These are phyloP conservation scores for Synergus laeviventris DNA, from an alignment of 2,888 invertebrate species.

Conservation along the genomic window DNA sequence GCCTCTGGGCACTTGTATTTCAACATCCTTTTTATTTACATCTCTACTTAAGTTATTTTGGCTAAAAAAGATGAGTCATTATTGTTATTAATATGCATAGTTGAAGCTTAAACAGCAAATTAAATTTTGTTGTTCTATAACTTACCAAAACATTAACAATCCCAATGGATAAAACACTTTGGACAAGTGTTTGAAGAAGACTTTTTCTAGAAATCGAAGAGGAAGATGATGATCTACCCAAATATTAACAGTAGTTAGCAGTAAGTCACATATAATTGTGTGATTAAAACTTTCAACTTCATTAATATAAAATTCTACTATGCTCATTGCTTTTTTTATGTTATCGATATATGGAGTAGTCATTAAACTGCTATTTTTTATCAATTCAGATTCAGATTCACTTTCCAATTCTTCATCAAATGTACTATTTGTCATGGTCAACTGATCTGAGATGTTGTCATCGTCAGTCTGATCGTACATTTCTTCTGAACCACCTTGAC, in stretches of 20 bases:
- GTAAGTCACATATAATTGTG: slow-evolving; percentile 66
- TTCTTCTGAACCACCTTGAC: slow-evolving; percentile 75
- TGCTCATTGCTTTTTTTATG: slow-evolving; percentile 60
- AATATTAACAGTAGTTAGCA: slow-evolving; percentile 72
- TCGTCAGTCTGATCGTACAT: slow-evolving; percentile 67
- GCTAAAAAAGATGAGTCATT: slow-evolving; percentile 51
- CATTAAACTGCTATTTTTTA: slow-evolving; percentile 46
- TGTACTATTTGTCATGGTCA: slow-evolving; percentile 42
- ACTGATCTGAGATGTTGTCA: slow-evolving; percentile 55
- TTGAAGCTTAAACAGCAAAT: neutral
- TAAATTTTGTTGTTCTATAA: slow-evolving; percentile 19
- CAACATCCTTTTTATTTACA: slow-evolving; percentile 56
- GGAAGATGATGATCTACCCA: slow-evolving; percentile 76
- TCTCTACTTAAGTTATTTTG: slow-evolving; percentile 57
- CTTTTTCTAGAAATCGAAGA: slow-evolving; percentile 78
- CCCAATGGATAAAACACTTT: slow-evolving; percentile 73
- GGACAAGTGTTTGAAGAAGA: slow-evolving; percentile 79
- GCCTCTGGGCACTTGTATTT: slow-evolving; percentile 51
- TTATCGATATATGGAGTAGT: slow-evolving; percentile 12
- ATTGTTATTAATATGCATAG: neutral
- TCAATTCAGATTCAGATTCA: slow-evolving; percentile 44
- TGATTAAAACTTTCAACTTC: slow-evolving; percentile 69
- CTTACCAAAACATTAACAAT: slow-evolving; percentile 71
- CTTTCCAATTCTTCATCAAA: slow-evolving; percentile 40
- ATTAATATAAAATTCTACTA: slow-evolving; percentile 71